Conservation (phyloP, 35 echinoderm and acorn worm species). For the Holothuria glaberrima region DNA sequence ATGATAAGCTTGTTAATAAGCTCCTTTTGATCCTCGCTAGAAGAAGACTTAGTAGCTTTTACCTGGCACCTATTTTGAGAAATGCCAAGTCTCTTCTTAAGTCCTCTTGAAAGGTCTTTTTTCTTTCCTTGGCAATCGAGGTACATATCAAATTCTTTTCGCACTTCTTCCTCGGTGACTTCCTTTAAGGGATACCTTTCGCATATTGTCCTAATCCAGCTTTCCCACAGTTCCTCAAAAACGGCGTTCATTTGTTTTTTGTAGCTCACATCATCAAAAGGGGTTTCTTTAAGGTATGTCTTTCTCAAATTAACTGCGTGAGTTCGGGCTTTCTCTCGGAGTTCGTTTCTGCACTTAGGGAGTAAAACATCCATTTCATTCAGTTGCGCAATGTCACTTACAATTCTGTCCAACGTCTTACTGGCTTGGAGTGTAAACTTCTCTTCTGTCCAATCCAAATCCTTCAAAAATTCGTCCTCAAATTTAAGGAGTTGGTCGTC, state of each 20-base stretch:
- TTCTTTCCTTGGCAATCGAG: not conserved
- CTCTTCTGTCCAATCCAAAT: not conserved
- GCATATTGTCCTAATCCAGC: constrained; percentile 33
- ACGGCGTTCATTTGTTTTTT: too few species aligned
- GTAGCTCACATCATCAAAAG: not conserved
- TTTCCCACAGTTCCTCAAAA: constrained; percentile 21
- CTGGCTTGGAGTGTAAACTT: not conserved
- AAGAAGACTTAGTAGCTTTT: not conserved
- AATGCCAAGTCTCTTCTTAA: not conserved
- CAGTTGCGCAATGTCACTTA: not conserved
- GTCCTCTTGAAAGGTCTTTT: constrained; percentile 33
- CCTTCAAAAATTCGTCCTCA: constrained; percentile 21
- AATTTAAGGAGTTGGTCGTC: constrained; percentile 1
- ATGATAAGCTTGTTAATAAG: not conserved
- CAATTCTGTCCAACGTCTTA: not conserved
- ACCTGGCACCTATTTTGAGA: not conserved
- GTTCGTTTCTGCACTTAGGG: not conserved
- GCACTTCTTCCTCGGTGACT: not conserved
- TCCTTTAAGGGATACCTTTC: not conserved
- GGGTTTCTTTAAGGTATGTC: not conserved
- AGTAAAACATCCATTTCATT: constrained; percentile 20
- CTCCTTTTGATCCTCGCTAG: not conserved
- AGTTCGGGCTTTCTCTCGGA: not conserved
- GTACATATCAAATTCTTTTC: constrained; percentile 24
- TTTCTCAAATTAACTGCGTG: not conserved